Evolutionary conservation across 2,113 vertebrate species (phyloP), one percentile per base, ranked within the genome.

Genomic region (Gallinago paraguaiae): DNA sequence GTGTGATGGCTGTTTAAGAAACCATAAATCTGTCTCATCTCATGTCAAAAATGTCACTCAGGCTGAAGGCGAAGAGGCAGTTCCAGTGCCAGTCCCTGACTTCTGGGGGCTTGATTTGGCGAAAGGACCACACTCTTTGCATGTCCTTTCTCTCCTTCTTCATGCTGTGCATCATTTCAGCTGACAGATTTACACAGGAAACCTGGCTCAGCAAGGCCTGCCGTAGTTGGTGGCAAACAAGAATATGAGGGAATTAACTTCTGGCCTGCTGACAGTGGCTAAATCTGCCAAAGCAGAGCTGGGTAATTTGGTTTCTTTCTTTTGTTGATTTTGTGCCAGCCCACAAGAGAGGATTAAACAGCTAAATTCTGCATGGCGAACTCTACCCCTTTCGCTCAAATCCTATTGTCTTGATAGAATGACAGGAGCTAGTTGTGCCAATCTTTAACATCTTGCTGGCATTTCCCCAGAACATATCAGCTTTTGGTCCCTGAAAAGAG

Each of bases 231-330:
- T 98, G 98, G 98, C 98, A 98, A 95, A 96, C 98, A 98, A 97
- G 98, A 98, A 98, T 98, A 98, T 97, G 98, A 98, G 98, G 98
- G 98, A 98, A 99, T 99, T 99, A 99, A 98, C 98, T 98, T 98
- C 98, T 99, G 98, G 98, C 98, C 98, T 96, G 97, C 98, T 99
- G 98, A 98, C 99, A 98, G 98, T 97, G 98, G 97, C 84, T 97
- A 98, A 97, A 98, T 97, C 98, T 98, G 98, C 99, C 99, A 99
- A 98, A 98, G 98, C 97, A 98, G 98, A 98, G 98, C 98, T 96
- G 98, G 98, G 98, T 98, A 99, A 99, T 99, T 99, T 99, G 98
- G 98, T 98, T 99, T 98, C 98, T 98, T 99, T 99, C 98, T 98
- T 99, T 98, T 98, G 98, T 97, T 98, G 98, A 99, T 98, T 98